Evolutionary conservation across 2,797 vertebrate genomes (phyloP).

Genomic region (Tenualosa ilisha): DNA sequence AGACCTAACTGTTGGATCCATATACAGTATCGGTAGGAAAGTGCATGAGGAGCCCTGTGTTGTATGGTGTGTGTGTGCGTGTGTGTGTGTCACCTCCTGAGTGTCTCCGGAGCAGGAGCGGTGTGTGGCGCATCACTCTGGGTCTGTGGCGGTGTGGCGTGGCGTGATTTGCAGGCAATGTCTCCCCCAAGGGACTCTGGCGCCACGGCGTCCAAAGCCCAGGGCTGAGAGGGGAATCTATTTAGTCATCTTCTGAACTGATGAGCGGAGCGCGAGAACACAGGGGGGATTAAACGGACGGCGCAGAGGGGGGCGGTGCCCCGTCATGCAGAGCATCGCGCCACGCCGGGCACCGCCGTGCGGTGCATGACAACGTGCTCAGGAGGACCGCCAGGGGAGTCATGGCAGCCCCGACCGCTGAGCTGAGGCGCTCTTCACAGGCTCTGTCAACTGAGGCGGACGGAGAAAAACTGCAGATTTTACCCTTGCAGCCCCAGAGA

Average conservation of each 20-base stretch:
- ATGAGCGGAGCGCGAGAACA: constrained; percentile 31
- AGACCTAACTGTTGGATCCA: too few species aligned
- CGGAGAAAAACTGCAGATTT: too few species aligned
- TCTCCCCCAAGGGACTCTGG: constrained; percentile 51
- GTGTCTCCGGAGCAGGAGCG: constrained; percentile 33
- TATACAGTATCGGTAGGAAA: too few species aligned
- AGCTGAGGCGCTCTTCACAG: too few species aligned
- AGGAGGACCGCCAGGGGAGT: background rate
- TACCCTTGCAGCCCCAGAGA: too few species aligned
- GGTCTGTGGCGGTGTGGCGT: constrained; percentile 12
- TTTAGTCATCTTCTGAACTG: constrained; percentile 50
- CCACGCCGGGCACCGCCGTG: background rate
- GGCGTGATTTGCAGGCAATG: constrained; percentile 45
- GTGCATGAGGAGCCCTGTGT: background rate
- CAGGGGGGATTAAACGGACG: constrained; percentile 27
- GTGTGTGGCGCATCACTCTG: constrained; percentile 33
- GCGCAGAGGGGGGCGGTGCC: too few species aligned
- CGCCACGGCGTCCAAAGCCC: constrained; percentile 44
- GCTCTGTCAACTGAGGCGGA: too few species aligned
- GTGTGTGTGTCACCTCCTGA: constrained; percentile 29
- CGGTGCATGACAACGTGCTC: constrained; percentile 36
- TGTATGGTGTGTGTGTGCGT: constrained; percentile 13
- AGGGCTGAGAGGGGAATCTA: constrained; percentile 54
- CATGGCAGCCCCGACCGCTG: too few species aligned
- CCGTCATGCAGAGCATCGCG: too few species aligned